These are phyloP conservation scores for Phrynosoma blainvillii DNA, from an alignment of 2,113 vertebrate species.

Conservation along the genomic window DNA sequence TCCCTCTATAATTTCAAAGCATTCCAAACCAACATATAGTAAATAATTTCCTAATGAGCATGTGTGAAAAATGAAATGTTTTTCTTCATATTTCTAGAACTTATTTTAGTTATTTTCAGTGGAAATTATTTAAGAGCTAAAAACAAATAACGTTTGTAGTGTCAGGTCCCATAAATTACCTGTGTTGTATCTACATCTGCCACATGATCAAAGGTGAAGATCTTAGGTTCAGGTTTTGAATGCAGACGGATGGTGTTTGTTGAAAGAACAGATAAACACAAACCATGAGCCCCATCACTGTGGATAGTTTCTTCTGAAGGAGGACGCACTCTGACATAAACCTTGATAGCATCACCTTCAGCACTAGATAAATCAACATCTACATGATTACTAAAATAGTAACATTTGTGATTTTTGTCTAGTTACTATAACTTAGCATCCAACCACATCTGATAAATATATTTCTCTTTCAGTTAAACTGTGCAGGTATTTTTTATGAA, in stretches of 20 bases:
- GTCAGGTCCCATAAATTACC: constrained; percentile 69
- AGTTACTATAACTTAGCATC: neutral
- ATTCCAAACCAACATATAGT: neutral
- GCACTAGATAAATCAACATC: constrained; percentile 61
- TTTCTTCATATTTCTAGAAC: neutral
- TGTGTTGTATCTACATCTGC: constrained; percentile 91
- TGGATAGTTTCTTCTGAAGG: constrained; percentile 74
- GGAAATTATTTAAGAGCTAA: neutral
- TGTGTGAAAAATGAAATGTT: neutral
- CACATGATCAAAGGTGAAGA: constrained; percentile 93
- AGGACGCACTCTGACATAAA: constrained; percentile 91
- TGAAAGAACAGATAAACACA: constrained; percentile 88
- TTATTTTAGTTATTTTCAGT: neutral
- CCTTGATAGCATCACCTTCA: constrained; percentile 92
- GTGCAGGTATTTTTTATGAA: too few species aligned
- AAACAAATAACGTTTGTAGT: neutral
- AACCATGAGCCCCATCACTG: constrained; percentile 80
- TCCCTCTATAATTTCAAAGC: neutral
- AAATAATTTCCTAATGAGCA: neutral
- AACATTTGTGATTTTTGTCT: neutral
- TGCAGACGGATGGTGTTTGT: constrained; percentile 86
- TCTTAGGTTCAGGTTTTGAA: constrained; percentile 91
- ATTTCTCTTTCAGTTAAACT: neutral
- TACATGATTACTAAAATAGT: neutral
- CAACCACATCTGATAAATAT: neutral